A percentile compares a stretch with the other conserved stretches of the same genome.
These are phyloP conservation scores for Margarornis squamiger DNA, from an alignment of 2,797 vertebrate genomes.

Conservation along the genomic window DNA sequence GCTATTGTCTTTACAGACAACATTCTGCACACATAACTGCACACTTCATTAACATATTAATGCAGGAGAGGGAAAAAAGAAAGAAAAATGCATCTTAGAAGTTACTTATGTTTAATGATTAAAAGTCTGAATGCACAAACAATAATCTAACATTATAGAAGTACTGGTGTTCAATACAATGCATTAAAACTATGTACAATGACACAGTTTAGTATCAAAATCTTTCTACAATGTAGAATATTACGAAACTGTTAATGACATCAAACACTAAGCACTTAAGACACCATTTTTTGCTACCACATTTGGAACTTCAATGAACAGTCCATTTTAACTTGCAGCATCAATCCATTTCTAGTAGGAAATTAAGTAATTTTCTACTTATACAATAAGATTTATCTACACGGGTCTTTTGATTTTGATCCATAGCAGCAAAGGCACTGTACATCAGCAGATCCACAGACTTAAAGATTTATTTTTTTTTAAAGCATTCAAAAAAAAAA, in stretches of 20 bases:
- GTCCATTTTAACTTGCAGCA: constrained; percentile 84
- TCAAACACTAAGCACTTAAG: constrained; percentile 87
- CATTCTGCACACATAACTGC: neutral
- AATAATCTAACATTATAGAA: constrained; percentile 84
- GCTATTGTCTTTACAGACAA: neutral
- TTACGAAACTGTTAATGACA: constrained; percentile 86
- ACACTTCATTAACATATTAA: neutral
- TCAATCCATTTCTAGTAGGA: constrained; percentile 86
- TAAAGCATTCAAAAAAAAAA: constrained; percentile 83
- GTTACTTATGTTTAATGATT: constrained; percentile 86
- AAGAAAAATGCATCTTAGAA: constrained; percentile 74
- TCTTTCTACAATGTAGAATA: constrained; percentile 85
- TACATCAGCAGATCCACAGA: constrained; percentile 89
- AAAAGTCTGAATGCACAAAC: constrained; percentile 87
- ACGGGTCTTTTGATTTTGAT: constrained; percentile 86
- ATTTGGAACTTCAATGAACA: constrained; percentile 84
- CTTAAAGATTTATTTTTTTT: constrained; percentile 79
- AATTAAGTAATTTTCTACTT: constrained; percentile 85
- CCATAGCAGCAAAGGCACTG: constrained; percentile 90
- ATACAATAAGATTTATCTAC: constrained; percentile 87
- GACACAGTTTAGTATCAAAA: constrained; percentile 88
- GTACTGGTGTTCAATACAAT: constrained; percentile 84
- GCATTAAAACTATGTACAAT: constrained; percentile 87
- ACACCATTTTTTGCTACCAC: constrained; percentile 85
- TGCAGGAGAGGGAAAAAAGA: neutral